Evolutionary conservation across 2,888 invertebrate genomes (phyloP).

Genomic region (Lithophane leautieri): DNA sequence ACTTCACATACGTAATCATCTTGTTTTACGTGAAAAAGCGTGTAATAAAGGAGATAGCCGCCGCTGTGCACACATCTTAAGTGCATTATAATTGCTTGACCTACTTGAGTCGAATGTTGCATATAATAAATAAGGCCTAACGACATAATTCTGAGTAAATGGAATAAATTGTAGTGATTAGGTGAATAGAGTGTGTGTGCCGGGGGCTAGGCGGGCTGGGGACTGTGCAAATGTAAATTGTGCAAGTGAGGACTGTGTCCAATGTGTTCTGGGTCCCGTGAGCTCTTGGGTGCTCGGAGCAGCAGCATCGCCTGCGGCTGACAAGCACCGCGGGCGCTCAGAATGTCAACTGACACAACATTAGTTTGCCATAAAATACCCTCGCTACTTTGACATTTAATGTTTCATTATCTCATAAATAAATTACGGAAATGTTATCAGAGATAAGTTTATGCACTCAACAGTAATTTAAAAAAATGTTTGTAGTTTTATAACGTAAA

Average conservation of each 20-base stretch:
- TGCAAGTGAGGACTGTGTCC: background rate
- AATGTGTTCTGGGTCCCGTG: conserved; percentile 19
- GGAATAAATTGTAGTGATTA: conserved; percentile 79
- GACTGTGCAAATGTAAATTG: background rate
- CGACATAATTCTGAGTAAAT: conserved; percentile 79
- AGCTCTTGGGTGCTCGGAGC: conserved; percentile 9
- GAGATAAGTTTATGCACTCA: conserved; percentile 52
- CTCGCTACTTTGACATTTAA: conserved; percentile 55
- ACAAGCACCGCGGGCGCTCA: conserved; percentile 47
- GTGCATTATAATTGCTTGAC: conserved; percentile 80
- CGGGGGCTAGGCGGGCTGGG: conserved; percentile 48
- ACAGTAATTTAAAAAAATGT: conserved; percentile 44
- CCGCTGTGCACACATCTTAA: conserved; percentile 74
- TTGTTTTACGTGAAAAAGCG: conserved; percentile 72
- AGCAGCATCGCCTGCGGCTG: conserved; percentile 2
- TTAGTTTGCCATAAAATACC: conserved; percentile 60
- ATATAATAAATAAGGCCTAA: conserved; percentile 80
- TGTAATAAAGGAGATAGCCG: conserved; percentile 69
- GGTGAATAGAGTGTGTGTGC: conserved; percentile 66
- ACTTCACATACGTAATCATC: conserved; percentile 70
- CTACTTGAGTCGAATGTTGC: conserved; percentile 73
- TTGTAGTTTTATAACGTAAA: conserved; percentile 43
- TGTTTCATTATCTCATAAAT: conserved; percentile 53
- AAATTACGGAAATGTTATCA: conserved; percentile 52
- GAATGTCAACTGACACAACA: conserved; percentile 64